These are phyloP conservation scores for Xanthorhoe spadicearia DNA, from an alignment of 2,888 invertebrate genomes.

Conservation along the genomic window DNA sequence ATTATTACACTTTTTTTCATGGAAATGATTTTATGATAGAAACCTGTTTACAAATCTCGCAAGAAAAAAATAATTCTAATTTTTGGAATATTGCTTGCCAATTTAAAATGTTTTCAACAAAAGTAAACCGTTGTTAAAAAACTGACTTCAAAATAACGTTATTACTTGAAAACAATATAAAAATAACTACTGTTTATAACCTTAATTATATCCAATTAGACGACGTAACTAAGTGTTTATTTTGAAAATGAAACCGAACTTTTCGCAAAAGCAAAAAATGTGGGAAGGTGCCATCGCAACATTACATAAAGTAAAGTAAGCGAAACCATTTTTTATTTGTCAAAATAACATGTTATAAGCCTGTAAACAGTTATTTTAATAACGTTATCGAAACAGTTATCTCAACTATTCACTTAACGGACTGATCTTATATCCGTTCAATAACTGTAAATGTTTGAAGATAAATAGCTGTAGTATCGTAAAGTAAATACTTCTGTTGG, in stretches of 20 bases:
- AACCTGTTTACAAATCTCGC: no score
- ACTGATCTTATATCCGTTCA: neutral
- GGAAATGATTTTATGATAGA: no score
- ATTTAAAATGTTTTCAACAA: no score
- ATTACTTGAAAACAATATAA: no score
- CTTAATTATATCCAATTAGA: neutral
- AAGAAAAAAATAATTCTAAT: no score
- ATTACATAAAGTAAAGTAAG: conserved; percentile 61
- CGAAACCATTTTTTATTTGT: conserved; percentile 56
- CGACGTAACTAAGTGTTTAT: conserved; percentile 40
- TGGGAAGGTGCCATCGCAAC: conserved; percentile 53
- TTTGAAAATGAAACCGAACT: conserved; percentile 71
- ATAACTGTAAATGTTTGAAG: neutral
- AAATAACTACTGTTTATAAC: neutral
- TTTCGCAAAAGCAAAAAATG: conserved; percentile 28
- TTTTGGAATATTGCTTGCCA: no score
- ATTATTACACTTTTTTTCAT: no score
- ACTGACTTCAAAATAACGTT: no score
- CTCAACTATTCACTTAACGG: neutral
- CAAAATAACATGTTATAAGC: conserved; percentile 38
- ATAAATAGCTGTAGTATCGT: no score
- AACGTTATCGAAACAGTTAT: neutral
- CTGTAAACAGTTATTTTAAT: conserved; percentile 24
- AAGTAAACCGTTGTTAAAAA: no score
- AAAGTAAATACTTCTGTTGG: no score